Conservation (phyloP, 2,113 vertebrate species). For the Pachycephala philippinensis region DNA sequence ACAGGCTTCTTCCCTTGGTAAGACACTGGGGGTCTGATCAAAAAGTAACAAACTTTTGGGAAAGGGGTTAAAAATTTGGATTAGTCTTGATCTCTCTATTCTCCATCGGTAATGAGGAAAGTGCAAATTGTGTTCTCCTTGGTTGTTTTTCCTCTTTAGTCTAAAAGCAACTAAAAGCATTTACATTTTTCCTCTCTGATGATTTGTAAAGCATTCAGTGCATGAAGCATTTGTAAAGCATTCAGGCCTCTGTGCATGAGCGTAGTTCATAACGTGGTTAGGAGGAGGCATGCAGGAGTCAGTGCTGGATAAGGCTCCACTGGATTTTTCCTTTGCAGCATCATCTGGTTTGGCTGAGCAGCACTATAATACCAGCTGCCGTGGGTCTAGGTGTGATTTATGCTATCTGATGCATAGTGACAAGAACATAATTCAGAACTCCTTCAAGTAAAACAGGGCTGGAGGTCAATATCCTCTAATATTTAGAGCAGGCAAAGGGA, state of each 20-base stretch:
- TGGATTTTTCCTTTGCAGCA: background rate
- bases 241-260: background rate
- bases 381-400: background rate
- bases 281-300: background rate
- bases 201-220: background rate
- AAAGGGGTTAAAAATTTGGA: background rate
- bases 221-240: background rate
- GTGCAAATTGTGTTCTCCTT: background rate
- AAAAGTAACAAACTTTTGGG: background rate
- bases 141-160: background rate
- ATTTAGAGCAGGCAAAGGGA: background rate
- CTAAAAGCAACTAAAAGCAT: background rate
- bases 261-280: background rate
- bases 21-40: background rate
- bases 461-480: background rate
- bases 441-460: background rate
- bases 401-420: background rate
- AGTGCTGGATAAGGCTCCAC: background rate
- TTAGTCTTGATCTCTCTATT: background rate
- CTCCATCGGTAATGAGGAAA: background rate
- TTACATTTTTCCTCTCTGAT: accelerated
- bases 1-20: background rate
- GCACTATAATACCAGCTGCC: background rate
- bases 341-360: background rate
- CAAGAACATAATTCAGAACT: constrained; percentile 20